phyloP scores from a whole-genome alignment of 1,140 invertebrate species.

The Caenorhabditis elegans region DNA sequence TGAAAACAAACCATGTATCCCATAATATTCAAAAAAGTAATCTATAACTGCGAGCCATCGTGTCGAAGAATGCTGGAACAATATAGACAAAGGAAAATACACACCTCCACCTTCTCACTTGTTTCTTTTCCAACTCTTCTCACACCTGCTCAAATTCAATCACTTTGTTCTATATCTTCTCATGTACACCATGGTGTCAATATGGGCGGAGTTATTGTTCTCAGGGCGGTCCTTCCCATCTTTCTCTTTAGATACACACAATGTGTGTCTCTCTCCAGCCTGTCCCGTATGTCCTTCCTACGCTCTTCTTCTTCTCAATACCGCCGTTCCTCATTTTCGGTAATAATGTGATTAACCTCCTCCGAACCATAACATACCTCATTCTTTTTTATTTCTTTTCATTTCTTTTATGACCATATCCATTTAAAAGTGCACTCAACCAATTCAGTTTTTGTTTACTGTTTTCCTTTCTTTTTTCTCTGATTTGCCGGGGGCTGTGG shows the following conservation, averaged over 20 bases:
- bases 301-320: not conserved
- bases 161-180: not conserved
- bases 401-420: slow-evolving; percentile 2
- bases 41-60: too few relatives aligned
- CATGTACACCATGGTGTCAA: not conserved
- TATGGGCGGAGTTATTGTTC: not conserved
- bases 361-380: slow-evolving; percentile 15
- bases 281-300: not conserved
- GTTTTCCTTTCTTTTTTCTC: not conserved
- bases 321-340: slow-evolving; percentile 31
- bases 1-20: too few relatives aligned
- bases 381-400: not conserved
- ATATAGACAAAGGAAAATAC: not conserved
- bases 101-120: not conserved
- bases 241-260: not conserved
- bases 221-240: not conserved
- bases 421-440: slow-evolving; percentile 3
- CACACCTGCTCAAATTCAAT: not conserved
- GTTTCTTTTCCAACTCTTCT: not conserved
- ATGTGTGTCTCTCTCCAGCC: not conserved
- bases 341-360: slow-evolving; percentile 34
- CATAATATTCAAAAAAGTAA: too few relatives aligned
- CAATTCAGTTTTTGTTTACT: not conserved
- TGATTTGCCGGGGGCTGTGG: not conserved
- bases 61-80: too few relatives aligned